phyloP scores from a whole-genome alignment of 2,888 invertebrate genomes.

The Panorpa germanica region DNA sequence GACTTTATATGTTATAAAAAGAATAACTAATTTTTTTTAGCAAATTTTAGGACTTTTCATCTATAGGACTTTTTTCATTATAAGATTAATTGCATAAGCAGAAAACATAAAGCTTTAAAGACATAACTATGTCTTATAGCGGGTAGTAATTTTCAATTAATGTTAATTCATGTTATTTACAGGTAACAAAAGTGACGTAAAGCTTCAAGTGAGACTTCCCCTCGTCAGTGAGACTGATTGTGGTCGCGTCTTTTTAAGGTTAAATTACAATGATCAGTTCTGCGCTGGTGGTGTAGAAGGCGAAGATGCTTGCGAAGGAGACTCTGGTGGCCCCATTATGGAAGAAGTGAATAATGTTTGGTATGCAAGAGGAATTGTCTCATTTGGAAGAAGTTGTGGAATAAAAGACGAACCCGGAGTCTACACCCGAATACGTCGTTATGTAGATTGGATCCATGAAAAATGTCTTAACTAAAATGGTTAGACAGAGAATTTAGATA shows the following conservation, averaged over 20 bases:
- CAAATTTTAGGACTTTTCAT: no score
- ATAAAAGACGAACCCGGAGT: slow-evolving; percentile 44
- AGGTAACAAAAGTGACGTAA: slow-evolving; percentile 28
- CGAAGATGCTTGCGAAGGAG: slow-evolving; percentile 54
- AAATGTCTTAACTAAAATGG: no score
- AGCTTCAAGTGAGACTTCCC: slow-evolving; percentile 32
- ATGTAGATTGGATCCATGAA: slow-evolving; percentile 45
- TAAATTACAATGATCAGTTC: slow-evolving; percentile 32
- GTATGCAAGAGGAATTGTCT: slow-evolving; percentile 42
- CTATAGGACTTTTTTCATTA: no score
- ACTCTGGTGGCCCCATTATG: slow-evolving; percentile 65
- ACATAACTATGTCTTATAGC: no score
- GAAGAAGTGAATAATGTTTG: slow-evolving; percentile 27
- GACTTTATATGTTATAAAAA: no score
- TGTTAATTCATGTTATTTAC: no score
- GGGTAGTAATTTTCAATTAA: no score
- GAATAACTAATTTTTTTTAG: no score
- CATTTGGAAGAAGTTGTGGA: slow-evolving; percentile 47
- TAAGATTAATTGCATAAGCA: no score
- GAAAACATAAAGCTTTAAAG: no score
- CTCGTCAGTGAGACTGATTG: slow-evolving; percentile 28
- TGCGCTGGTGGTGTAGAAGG: slow-evolving; percentile 49
- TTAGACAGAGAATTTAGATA: no score
- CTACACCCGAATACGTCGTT: slow-evolving; percentile 40
- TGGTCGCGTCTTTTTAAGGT: no score